These are phyloP conservation scores for Oxytorus armatus DNA, from an alignment of 2,888 invertebrate genomes.

Conservation along the genomic window DNA sequence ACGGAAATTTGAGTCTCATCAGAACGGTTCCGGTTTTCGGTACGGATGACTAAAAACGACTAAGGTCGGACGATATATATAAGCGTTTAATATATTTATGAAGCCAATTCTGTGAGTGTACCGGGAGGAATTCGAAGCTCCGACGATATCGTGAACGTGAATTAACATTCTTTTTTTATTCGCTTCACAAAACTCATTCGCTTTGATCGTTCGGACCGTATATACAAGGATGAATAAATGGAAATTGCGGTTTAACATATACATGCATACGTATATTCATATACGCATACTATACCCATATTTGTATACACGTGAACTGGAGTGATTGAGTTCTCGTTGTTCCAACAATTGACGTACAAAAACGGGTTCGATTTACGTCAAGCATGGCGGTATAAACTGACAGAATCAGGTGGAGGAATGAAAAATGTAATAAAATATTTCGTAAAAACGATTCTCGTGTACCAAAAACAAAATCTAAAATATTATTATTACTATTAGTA, in stretches of 20 bases:
- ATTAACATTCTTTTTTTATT: background rate
- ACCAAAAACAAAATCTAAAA: background rate
- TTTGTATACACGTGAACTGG: background rate
- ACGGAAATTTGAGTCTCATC: too few species aligned
- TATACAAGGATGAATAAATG: slow-evolving; percentile 1
- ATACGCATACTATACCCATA: background rate
- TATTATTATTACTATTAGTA: background rate
- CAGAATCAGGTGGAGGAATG: background rate
- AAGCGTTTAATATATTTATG: too few species aligned
- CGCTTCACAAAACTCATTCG: slow-evolving; percentile 9
- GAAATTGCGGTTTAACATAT: background rate
- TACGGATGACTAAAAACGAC: too few species aligned
- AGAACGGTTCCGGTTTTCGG: too few species aligned
- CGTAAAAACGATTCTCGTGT: background rate
- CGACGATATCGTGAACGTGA: too few species aligned
- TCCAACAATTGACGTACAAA: slow-evolving; percentile 17
- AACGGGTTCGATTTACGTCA: background rate
- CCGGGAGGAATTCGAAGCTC: too few species aligned
- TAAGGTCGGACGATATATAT: too few species aligned
- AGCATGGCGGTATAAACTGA: background rate
- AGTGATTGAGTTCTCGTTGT: background rate
- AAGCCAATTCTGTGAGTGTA: too few species aligned
- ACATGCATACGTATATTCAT: too few species aligned
- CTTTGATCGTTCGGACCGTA: slow-evolving; percentile 2
- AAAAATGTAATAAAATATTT: background rate